Conservation (phyloP, 2,888 invertebrate species). For the Melanostoma scalare region DNA sequence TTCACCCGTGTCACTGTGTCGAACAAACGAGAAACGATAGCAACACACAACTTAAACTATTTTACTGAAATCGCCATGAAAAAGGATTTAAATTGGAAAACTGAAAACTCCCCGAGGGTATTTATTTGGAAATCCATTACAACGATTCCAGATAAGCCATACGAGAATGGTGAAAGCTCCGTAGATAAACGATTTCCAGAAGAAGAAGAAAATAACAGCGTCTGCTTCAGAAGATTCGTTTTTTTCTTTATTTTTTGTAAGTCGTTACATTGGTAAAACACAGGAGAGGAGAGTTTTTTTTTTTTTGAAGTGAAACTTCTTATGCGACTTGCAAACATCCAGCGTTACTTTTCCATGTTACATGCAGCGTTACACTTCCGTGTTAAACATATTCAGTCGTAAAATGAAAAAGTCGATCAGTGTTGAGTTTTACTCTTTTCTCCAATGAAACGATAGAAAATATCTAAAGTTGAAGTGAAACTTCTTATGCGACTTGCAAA, state of each 20-base stretch:
- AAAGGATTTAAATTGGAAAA: slow-evolving; percentile 73
- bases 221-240: slow-evolving; percentile 44
- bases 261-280: background rate
- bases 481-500: too few species aligned
- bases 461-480: too few species aligned
- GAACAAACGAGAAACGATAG: slow-evolving; percentile 45
- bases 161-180: slow-evolving; percentile 68
- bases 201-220: slow-evolving; percentile 22
- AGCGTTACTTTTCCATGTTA: too few species aligned
- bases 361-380: too few species aligned
- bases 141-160: slow-evolving; percentile 70
- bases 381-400: too few species aligned
- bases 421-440: too few species aligned
- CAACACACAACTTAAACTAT: slow-evolving; percentile 67
- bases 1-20: slow-evolving; percentile 29
- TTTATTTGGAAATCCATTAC: slow-evolving; percentile 73
- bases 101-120: slow-evolving; percentile 70
- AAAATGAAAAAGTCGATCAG: too few species aligned
- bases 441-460: too few species aligned
- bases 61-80: slow-evolving; percentile 69
- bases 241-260: slow-evolving; percentile 40
- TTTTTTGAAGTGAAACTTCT: too few species aligned
- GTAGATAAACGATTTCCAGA: slow-evolving; percentile 62
- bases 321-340: too few species aligned
- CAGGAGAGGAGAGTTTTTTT: background rate